Percentiles rank a stretch among this genome's conserved stretches.
These are phyloP conservation scores for Drosophila cracens DNA, from an alignment of 2,888 invertebrate genomes.

Conservation along the genomic window DNA sequence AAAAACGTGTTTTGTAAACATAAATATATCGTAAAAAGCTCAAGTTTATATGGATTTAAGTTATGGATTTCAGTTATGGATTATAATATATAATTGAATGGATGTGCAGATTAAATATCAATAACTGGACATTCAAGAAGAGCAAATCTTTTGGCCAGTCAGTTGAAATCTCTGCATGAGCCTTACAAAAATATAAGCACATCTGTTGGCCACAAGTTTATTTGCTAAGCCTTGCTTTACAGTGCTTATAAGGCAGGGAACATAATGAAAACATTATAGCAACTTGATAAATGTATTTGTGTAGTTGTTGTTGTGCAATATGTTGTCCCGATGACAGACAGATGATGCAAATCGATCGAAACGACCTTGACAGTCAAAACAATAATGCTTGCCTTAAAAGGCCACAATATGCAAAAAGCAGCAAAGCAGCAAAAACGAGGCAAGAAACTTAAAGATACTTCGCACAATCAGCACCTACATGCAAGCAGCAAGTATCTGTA, in stretches of 20 bases:
- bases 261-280: constrained; percentile 31
- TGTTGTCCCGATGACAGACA: constrained; percentile 54
- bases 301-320: constrained; percentile 33
- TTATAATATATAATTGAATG: neutral
- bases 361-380: constrained; percentile 79
- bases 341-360: constrained; percentile 62
- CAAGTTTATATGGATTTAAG: neutral
- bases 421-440: constrained; percentile 16
- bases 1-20: neutral
- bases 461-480: constrained; percentile 53
- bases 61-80: neutral
- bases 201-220: constrained; percentile 46
- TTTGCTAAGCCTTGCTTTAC: constrained; percentile 23
- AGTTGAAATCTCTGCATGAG: neutral
- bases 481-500: constrained; percentile 31
- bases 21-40: neutral
- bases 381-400: constrained; percentile 67
- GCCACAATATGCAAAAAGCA: constrained; percentile 47
- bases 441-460: constrained; percentile 42
- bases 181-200: neutral
- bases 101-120: neutral
- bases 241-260: constrained; percentile 33
- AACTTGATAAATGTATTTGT: constrained; percentile 19
- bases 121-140: neutral
- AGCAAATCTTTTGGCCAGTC: neutral